Base-by-base conservation (phyloP, 1,140 invertebrate species). In the Drosophila sechellia region DNA sequence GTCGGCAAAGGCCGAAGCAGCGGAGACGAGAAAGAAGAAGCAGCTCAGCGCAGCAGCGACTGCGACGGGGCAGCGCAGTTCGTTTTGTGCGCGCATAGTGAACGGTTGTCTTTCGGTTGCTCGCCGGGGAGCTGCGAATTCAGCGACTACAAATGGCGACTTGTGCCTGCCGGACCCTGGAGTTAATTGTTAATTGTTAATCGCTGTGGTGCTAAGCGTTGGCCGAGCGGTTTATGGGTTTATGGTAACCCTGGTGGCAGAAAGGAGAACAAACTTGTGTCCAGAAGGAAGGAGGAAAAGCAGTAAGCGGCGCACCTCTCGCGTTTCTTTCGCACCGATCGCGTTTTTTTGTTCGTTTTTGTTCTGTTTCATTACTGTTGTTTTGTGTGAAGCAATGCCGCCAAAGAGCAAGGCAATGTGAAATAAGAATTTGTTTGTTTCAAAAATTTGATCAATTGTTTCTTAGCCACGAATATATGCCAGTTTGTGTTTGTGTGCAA, bases 21-120 rank as follows among this genome's bases (percentile, higher is more conserved):
- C 20, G 15, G 25, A 42, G 37, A 25, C 39, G 15, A 42, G 15
- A 53, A 40, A 59, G 35, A 39, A 61, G 58, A 35, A 42, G 11
- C 39, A 39, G 61, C 61, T 12, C 11, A 46, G 20, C 20, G 31
- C 42, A 45, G 25, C 40, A 46, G 37, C n/a, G 50, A 20, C 49
- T 46, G 59, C 6, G 48, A 10, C 34, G 27, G 11, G 13, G 20
- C 63, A 65, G 45, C 49, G 42, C 69, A 83, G 60, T 83, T 79
- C 79, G 80, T 84, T 79, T 83, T 84, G 59, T 61, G 77, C 76
- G 70, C 80, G 79, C 70, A 70, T 70, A 35, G 48, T 40, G 64
- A 43, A 79, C 80, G 79, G 79, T 81, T 53, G 37, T 72, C 52
- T 48, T 13, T 48, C 46, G 45, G 11, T n/a, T 59, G 31, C 42